Percentiles rank a stretch among this genome's conserved stretches.
phyloP scores from a whole-genome alignment of 1,140 invertebrate species.

The Drosophila ambigua region DNA sequence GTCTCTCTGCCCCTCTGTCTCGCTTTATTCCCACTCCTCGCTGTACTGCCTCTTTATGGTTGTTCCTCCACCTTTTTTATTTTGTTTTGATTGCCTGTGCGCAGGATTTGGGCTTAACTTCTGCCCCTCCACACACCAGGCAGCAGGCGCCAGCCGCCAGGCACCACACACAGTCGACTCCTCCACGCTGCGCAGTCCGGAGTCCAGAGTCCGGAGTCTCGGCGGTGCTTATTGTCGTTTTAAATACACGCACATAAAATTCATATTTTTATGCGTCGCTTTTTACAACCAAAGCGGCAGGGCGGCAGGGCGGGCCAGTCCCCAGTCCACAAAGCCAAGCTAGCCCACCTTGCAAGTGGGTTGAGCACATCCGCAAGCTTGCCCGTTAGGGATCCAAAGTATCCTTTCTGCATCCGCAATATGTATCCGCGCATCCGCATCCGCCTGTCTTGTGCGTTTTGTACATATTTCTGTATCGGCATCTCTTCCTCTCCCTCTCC shows the following conservation, averaged over 20 bases:
- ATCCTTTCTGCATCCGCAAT: constrained; percentile 17
- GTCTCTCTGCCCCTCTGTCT: constrained; percentile 1
- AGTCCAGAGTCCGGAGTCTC: not conserved
- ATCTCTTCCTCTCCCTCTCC: not conserved
- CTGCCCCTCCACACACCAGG: not conserved
- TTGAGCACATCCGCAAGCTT: constrained; percentile 49
- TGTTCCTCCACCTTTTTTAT: constrained; percentile 28
- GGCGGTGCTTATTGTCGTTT: constrained; percentile 68
- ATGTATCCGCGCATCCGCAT: not conserved
- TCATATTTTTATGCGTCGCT: constrained; percentile 74
- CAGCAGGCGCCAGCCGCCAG: too few species aligned
- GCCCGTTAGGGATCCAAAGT: too few species aligned
- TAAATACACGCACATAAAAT: constrained; percentile 78
- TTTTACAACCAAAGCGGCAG: constrained; percentile 33
- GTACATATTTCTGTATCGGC: too few species aligned
- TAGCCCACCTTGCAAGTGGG: constrained; percentile 27
- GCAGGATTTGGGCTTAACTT: constrained; percentile 39
- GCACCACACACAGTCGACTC: not conserved
- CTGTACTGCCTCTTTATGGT: constrained; percentile 12
- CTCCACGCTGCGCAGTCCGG: not conserved
- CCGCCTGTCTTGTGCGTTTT: not conserved
- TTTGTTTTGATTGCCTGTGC: constrained; percentile 45
- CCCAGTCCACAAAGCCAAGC: too few species aligned
- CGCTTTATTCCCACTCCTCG: constrained; percentile 4
- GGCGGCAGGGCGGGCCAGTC: too few species aligned